Base-by-base conservation (phyloP, 23 tunicate genomes). In the Ascidia mentula region DNA sequence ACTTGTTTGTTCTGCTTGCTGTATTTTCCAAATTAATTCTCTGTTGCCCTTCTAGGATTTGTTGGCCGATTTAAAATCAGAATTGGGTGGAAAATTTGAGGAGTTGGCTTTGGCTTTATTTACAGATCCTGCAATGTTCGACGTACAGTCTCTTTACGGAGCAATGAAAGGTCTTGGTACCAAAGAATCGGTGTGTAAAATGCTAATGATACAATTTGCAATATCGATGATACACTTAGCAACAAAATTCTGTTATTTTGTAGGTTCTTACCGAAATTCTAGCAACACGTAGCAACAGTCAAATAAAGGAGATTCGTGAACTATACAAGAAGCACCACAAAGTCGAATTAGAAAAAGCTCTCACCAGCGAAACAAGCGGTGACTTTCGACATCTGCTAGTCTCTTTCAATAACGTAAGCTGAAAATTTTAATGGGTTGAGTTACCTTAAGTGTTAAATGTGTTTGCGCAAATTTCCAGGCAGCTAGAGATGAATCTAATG, bases 1-100 rank as follows among this genome's bases (percentile, higher is more conserved):
- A 77, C 53, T 42, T 42, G 53, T 42, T 12, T 42, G 53, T 9
- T 12, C 15, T 9, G 15, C 53, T 9, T 9, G 15, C 15, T 15
- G 53, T 42, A 42, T 12, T 42, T 42, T 42, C 53, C 53, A 9
- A 42, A 42, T 42, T 15, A 12, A 9, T 42, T 9, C 53, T 42
- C 24, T 9, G 2, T 20, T 1, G 1, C 13, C 24, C 39, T 40
- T 69, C 38, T 53, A 91, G 97, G 97, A 91, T 42, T 73, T 91
- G 70, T 73, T 91, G 38, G 86, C 86, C 38, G 97, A 91, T 40
- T 69, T 91, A 3, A 85, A 84, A 34, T 91, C 97, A 0, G 97
- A 91, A 45, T 18, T 91, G 40, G 73, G 90, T 37, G 97, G 97
- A 28, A 77, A 82, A 20, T 86, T 86, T 61, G 82, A 82, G 22